Percentiles rank a stretch among this genome's conserved stretches.
Conservation (phyloP, 2,113 vertebrate genomes). For the Oryzias javanicus region DNA sequence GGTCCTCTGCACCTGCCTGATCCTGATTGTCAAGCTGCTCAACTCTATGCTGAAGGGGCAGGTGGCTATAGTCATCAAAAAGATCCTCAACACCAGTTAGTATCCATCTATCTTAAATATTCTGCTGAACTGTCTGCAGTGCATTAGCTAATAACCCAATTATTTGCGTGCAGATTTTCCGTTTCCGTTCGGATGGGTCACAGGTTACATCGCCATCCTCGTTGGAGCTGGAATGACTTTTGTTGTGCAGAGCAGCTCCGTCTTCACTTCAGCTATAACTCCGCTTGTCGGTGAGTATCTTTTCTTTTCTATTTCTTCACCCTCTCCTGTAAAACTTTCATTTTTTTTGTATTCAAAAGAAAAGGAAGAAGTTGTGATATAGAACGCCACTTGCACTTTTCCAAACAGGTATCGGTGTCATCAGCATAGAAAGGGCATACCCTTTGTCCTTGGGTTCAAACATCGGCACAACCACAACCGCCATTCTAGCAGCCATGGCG, state of each 20-base stretch:
- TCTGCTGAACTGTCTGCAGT: neutral
- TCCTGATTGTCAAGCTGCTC: slow-evolving; percentile 90
- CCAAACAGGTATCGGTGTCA: slow-evolving; percentile 85
- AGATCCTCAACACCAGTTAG: slow-evolving; percentile 89
- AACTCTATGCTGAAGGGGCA: slow-evolving; percentile 93
- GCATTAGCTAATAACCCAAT: neutral
- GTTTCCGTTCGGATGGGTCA: slow-evolving; percentile 90
- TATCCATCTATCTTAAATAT: neutral
- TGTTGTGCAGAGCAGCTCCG: slow-evolving; percentile 95
- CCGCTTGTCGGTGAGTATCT: slow-evolving; percentile 88
- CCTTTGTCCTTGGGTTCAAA: slow-evolving; percentile 90
- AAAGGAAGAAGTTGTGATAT: neutral
- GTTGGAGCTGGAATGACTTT: slow-evolving; percentile 96
- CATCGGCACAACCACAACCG: slow-evolving; percentile 93
- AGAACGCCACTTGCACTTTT: neutral
- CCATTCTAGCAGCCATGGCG: slow-evolving; percentile 89
- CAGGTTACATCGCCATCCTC: slow-evolving; percentile 90
- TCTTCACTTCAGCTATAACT: slow-evolving; percentile 94
- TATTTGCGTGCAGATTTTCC: slow-evolving; percentile 85
- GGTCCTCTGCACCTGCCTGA: slow-evolving; percentile 86
- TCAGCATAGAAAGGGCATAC: slow-evolving; percentile 89
- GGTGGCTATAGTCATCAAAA: slow-evolving; percentile 89
- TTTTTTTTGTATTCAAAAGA: neutral
- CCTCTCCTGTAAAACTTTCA: neutral
- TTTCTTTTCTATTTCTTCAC: slow-evolving; percentile 7